Evolutionary conservation across 1,140 invertebrate genomes (phyloP), one percentile per base, ranked within the genome.

Genomic region (Drosophila repleta): DNA sequence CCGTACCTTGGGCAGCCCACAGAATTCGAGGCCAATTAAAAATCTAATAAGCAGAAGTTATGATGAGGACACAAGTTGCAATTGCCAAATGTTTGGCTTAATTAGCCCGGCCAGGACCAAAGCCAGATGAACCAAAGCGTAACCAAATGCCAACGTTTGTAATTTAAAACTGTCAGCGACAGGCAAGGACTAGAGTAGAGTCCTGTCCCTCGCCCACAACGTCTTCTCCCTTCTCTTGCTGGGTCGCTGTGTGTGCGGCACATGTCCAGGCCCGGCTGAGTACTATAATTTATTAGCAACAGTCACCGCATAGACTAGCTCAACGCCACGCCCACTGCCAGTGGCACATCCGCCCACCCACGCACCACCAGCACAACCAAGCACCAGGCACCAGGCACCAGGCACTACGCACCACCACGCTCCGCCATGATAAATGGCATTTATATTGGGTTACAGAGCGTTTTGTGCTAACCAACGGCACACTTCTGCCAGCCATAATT

Each of bases 221-320:
- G 8, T 6, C 29, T 1, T 29, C 7, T n/a, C 6, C 6, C 7
- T 8, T 35, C 41, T 1, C 39, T 32, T 11, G 1, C 37, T 11
- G 39, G 7, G 6, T 4, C 49, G 21, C 15, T 4, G 57, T 68
- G 52, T 32, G 21, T 64, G 73, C 68, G 68, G 74, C 81, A 77
- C 77, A 80, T 85, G 81, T 85, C 81, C 74, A 74, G 58, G 57
- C 58, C 53, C 74, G 61, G 82, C 55, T 49, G 32, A 67, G 48
- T 39, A 67, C 53, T 68, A 74, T 87, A 87, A 87, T 87, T 87
- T 87, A 87, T 87, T 88, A 88, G 83, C 82, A 88, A 83, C 82
- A 83, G 75, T 83, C 77, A 81, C 73, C 81, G 63, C 80, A 79
- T 58, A 69, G 80, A 63, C 46, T 37, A 32, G 49, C 61, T 46